These are phyloP conservation scores for Aphis craccivora DNA, from an alignment of 1,140 invertebrate species.

Conservation along the genomic window DNA sequence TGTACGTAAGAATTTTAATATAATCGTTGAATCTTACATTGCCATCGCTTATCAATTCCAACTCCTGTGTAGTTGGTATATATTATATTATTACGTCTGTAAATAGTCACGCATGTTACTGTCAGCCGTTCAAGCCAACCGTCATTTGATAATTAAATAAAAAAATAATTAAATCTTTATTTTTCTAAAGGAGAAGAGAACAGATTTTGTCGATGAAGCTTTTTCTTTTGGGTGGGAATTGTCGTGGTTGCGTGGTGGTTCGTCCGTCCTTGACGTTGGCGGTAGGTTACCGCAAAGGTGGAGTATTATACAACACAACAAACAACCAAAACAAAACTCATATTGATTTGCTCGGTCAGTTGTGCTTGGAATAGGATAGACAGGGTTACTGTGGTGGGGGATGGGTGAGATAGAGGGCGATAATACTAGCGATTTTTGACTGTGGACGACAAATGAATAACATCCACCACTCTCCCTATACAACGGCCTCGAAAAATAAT, in stretches of 20 bases:
- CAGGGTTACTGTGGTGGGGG: not conserved
- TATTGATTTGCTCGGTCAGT: constrained; percentile 50
- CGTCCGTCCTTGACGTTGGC: not conserved
- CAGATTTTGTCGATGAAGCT: not conserved
- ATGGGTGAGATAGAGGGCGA: not conserved
- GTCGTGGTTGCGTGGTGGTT: not conserved
- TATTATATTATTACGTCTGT: not conserved
- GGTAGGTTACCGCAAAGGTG: constrained; percentile 1
- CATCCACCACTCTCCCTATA: not conserved
- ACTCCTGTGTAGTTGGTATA: not conserved
- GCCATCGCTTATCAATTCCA: not conserved
- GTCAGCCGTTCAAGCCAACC: not conserved
- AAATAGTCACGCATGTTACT: not conserved
- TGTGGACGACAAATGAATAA: not conserved
- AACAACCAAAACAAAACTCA: constrained; percentile 24
- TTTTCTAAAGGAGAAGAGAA: not conserved
- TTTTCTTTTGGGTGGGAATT: not conserved
- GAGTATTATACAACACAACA: not conserved
- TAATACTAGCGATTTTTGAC: not conserved
- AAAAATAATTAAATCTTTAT: not conserved
- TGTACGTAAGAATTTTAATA: not conserved
- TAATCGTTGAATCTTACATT: not conserved
- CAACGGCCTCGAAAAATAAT: not conserved
- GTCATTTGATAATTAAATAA: not conserved
- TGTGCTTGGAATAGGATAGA: not conserved